phyloP scores from a whole-genome alignment of 2,113 vertebrate genomes.

The Ctenomys sociabilis region DNA sequence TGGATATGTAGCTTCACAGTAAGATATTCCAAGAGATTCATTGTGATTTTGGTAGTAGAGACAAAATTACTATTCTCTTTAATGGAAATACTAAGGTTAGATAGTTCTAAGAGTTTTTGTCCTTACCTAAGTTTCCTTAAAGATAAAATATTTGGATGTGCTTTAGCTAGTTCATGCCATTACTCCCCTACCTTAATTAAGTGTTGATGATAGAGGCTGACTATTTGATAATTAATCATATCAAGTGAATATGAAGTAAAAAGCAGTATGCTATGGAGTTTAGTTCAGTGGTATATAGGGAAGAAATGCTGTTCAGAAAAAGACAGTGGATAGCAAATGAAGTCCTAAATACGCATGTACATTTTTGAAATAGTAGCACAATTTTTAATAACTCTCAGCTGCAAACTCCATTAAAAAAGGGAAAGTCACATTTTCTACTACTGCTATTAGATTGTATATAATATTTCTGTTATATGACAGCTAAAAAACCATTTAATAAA shows the following conservation, averaged over 20 bases:
- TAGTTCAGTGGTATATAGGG: too few species aligned
- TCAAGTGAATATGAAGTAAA: neutral
- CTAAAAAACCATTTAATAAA: neutral
- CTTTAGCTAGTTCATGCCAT: neutral
- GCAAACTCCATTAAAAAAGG: neutral
- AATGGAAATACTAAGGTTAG: neutral
- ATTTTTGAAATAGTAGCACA: neutral
- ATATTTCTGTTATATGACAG: neutral
- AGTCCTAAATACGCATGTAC: neutral
- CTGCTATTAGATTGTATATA: neutral
- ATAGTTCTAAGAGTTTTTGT: neutral
- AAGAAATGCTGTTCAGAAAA: neutral
- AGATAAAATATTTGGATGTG: neutral
- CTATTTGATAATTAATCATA: neutral
- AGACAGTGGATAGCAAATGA: neutral
- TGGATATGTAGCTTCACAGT: neutral
- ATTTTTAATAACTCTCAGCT: neutral
- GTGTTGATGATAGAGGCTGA: neutral
- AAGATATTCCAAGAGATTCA: neutral
- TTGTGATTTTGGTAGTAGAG: neutral
- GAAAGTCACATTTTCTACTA: neutral
- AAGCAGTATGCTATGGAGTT: neutral
- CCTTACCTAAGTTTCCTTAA: neutral
- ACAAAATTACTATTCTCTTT: neutral
- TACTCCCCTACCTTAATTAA: neutral